Conservation (phyloP, 1,140 invertebrate species). For the Gryon sp. region DNA sequence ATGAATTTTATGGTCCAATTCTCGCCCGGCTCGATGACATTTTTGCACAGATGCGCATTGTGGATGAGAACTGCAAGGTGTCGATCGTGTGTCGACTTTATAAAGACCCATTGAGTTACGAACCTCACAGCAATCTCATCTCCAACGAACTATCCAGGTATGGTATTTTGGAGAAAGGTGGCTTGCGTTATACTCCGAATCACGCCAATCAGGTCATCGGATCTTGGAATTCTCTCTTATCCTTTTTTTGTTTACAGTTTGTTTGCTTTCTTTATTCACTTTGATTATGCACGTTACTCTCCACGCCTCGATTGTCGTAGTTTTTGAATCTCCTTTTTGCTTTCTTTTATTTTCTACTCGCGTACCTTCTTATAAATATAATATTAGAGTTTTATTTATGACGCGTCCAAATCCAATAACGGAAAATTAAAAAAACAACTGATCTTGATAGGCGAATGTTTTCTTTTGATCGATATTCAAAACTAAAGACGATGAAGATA, state of each 20-base stretch:
- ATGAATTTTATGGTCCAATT: slow-evolving; percentile 89
- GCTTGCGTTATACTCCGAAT: slow-evolving; percentile 65
- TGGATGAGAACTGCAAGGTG: slow-evolving; percentile 86
- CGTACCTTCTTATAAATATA: slow-evolving; percentile 24
- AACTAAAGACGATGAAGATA: slow-evolving; percentile 26
- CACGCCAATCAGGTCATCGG: slow-evolving; percentile 70
- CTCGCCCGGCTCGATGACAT: slow-evolving; percentile 87
- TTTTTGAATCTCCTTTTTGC: slow-evolving; percentile 30
- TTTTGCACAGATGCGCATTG: slow-evolving; percentile 83
- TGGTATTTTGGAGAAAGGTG: slow-evolving; percentile 72
- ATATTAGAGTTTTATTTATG: slow-evolving; percentile 26
- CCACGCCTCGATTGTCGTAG: slow-evolving; percentile 1
- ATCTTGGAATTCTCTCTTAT: slow-evolving; percentile 40
- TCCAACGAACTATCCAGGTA: slow-evolving; percentile 92
- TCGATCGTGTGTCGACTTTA: slow-evolving; percentile 90
- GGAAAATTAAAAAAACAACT: slow-evolving; percentile 40
- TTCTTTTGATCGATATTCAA: slow-evolving; percentile 22
- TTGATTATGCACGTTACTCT: slow-evolving; percentile 21
- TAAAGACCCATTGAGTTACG: slow-evolving; percentile 86
- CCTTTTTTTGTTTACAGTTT: slow-evolving; percentile 34
- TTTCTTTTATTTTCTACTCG: slow-evolving; percentile 8
- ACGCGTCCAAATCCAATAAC: slow-evolving; percentile 43
- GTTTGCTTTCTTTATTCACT: slow-evolving; percentile 39
- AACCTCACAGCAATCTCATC: slow-evolving; percentile 90
- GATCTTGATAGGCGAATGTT: slow-evolving; percentile 48